Evolutionary conservation across 2,797 vertebrate genomes (phyloP).

Genomic region (Lithobates sylvaticus): DNA sequence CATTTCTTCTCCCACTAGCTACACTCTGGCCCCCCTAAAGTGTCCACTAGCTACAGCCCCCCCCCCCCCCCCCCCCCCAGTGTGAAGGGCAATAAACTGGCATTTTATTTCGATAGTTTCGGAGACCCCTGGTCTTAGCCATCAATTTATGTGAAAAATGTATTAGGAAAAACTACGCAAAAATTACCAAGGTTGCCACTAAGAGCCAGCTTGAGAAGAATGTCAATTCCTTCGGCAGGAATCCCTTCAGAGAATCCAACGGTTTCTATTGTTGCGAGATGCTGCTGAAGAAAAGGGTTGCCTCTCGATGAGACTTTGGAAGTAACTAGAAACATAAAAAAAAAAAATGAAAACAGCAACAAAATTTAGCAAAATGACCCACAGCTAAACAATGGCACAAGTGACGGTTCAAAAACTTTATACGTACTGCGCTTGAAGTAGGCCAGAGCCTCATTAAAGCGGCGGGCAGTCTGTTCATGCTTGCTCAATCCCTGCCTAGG

Average conservation of each 20-base stretch:
- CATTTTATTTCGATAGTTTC: too few species aligned
- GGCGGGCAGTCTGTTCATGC: not conserved
- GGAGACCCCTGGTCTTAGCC: too few species aligned
- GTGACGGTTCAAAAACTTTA: not conserved
- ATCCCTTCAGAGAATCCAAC: conserved; percentile 83
- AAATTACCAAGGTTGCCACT: conserved; percentile 87
- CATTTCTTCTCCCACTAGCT: too few species aligned
- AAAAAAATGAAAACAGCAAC: not conserved
- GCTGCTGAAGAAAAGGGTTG: conserved; percentile 75
- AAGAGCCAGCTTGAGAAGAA: conserved; percentile 85
- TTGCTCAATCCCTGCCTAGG: not conserved
- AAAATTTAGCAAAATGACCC: not conserved
- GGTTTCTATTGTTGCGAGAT: conserved; percentile 83
- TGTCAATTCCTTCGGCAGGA: conserved; percentile 79
- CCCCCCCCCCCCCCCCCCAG: too few species aligned
- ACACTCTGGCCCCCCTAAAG: too few species aligned
- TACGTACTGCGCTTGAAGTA: conserved; percentile 44
- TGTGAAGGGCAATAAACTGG: too few species aligned
- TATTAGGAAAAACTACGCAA: not conserved
- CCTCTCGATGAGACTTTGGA: conserved; percentile 72
- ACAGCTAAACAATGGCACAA: not conserved
- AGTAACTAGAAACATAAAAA: conserved; percentile 71
- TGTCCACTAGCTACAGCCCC: too few species aligned
- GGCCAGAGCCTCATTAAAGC: conserved; percentile 13
- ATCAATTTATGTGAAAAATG: too few species aligned